Evolutionary conservation across 2,113 vertebrate species (phyloP).

Genomic region (Erythrolamprus reginae): DNA sequence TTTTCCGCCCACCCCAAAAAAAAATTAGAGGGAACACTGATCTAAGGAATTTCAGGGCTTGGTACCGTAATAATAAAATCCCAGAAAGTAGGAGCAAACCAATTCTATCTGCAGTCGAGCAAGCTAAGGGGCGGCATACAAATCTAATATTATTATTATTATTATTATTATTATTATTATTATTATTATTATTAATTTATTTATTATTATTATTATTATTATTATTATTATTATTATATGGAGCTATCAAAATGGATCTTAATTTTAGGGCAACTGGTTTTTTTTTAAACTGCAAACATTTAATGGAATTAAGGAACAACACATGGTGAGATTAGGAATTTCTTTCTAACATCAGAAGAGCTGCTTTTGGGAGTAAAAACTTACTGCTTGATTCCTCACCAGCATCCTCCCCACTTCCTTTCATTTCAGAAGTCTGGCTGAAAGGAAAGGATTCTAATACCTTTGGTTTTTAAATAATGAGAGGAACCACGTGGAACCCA

Average conservation of each 20-base stretch:
- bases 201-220: no score
- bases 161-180: no score
- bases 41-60: not conserved
- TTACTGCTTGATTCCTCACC: not conserved
- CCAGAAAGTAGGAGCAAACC: not conserved
- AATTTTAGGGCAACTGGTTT: not conserved
- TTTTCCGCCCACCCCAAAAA: no score
- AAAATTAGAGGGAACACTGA: no score
- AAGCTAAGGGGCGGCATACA: no score
- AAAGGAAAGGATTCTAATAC: not conserved
- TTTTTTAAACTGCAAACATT: not conserved
- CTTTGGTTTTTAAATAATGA: not conserved
- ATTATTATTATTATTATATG: no score
- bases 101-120: not conserved
- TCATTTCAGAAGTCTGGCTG: not conserved
- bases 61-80: not conserved
- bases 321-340: not conserved
- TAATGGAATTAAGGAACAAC: not conserved
- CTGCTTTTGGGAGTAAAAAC: not conserved
- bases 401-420: not conserved
- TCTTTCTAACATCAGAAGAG: not conserved
- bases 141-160: no score
- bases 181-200: no score
- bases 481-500: not conserved
- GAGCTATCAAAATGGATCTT: not conserved